Evolutionary conservation across 1,140 invertebrate species (phyloP).

Genomic region (Caenorhabditis inopinata): DNA sequence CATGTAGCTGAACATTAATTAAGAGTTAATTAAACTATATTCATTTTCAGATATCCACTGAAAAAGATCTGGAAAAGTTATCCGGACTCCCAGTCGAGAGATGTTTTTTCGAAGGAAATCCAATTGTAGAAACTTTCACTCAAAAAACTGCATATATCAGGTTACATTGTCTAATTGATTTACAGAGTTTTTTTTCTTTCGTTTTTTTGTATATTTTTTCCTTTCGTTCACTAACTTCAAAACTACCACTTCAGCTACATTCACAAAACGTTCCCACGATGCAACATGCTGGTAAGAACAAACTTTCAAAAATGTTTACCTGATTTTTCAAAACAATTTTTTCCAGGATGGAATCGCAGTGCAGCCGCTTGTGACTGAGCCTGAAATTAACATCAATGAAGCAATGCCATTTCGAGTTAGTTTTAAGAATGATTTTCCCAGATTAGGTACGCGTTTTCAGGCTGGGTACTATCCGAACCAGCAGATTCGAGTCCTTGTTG

Average conservation of each 20-base stretch:
- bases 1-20: neutral
- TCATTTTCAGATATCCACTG: neutral
- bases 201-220: neutral
- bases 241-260: constrained; percentile 3
- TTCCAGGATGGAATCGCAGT: constrained; percentile 37
- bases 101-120: constrained; percentile 1
- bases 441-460: constrained; percentile 11
- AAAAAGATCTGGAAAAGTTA: neutral
- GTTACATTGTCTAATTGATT: constrained; percentile 1
- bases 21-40: neutral
- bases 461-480: constrained; percentile 22
- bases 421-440: neutral
- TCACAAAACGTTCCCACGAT: constrained; percentile 2
- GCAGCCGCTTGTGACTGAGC: neutral
- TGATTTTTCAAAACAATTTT: neutral
- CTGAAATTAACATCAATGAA: constrained; percentile 12
- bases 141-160: constrained; percentile 19
- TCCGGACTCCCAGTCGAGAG: neutral
- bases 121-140: neutral
- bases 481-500: constrained; percentile 20
- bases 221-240: neutral
- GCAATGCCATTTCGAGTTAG: constrained; percentile 23
- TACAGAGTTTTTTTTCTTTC: neutral
- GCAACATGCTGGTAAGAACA: neutral
- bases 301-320: neutral